Evolutionary conservation across 1,140 invertebrate genomes (phyloP).

Genomic region (Conus ventricosus): DNA sequence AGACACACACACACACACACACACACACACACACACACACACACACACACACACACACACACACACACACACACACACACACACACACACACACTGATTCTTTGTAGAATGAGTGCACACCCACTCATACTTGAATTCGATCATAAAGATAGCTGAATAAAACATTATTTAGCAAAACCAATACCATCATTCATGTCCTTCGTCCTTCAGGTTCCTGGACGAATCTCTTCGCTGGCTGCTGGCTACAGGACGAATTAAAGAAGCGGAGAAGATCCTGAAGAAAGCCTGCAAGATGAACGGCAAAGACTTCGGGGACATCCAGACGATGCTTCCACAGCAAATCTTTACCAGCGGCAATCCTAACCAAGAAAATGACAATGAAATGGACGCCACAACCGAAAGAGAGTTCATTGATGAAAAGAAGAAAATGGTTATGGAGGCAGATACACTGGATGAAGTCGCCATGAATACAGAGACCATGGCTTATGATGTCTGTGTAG

Average conservation of each 20-base stretch:
- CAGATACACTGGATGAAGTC: too few species aligned
- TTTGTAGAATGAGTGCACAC: too few species aligned
- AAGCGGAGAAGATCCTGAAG: slow-evolving; percentile 52
- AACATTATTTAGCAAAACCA: too few species aligned
- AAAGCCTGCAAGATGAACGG: slow-evolving; percentile 59
- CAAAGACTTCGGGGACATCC: slow-evolving; percentile 22
- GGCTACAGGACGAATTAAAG: slow-evolving; percentile 51
- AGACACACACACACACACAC: too few species aligned
- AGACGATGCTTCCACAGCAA: background rate
- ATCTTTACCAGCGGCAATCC: background rate
- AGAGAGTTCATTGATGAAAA: background rate
- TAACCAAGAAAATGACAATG: background rate
- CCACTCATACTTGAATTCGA: too few species aligned
- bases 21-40: too few species aligned
- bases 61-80: too few species aligned
- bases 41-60: too few species aligned
- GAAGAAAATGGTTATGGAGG: too few species aligned
- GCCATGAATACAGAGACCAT: too few species aligned
- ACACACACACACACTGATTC: too few species aligned
- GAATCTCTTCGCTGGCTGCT: slow-evolving; percentile 66
- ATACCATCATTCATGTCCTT: background rate
- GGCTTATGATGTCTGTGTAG: background rate
- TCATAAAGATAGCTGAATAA: too few species aligned
- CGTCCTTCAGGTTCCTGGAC: slow-evolving; percentile 34
- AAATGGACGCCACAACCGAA: background rate